These are phyloP conservation scores for Lamproptera curius DNA, from an alignment of 2,888 invertebrate species.

Conservation along the genomic window DNA sequence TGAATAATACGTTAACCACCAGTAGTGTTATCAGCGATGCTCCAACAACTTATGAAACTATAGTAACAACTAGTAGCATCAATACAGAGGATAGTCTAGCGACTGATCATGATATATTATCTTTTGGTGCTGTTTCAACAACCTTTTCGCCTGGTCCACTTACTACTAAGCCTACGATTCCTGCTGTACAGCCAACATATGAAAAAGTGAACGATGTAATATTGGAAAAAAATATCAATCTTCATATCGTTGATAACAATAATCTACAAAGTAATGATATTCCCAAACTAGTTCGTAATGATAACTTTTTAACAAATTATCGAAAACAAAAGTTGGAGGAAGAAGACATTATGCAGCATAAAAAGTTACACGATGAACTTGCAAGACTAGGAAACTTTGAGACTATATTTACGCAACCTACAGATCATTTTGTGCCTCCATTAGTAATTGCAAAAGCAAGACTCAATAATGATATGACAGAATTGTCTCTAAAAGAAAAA, in stretches of 20 bases:
- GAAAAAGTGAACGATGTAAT: conserved; percentile 31
- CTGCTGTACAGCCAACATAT: neutral
- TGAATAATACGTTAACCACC: conserved; percentile 36
- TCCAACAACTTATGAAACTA: conserved; percentile 35
- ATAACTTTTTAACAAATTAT: conserved; percentile 46
- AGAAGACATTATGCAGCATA: conserved; percentile 61
- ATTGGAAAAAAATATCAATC: conserved; percentile 42
- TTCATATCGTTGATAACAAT: conserved; percentile 41
- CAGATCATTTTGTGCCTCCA: conserved; percentile 73
- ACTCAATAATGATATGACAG: conserved; percentile 70
- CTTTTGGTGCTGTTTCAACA: neutral
- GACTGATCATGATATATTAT: conserved; percentile 43
- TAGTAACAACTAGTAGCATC: conserved; percentile 45
- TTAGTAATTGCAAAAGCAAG: conserved; percentile 74
- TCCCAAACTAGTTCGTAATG: conserved; percentile 43
- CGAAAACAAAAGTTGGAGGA: conserved; percentile 55
- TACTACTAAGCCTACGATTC: conserved; percentile 5
- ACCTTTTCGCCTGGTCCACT: conserved; percentile 29
- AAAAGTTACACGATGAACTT: conserved; percentile 64
- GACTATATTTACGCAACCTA: conserved; percentile 68
- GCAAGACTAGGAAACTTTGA: conserved; percentile 64
- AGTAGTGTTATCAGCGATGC: conserved; percentile 37
- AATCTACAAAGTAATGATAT: conserved; percentile 61
- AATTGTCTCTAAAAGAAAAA: conserved; percentile 69
- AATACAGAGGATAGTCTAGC: conserved; percentile 46